Evolutionary conservation across 2,113 vertebrate genomes (phyloP).

Genomic region (Panthera uncia): DNA sequence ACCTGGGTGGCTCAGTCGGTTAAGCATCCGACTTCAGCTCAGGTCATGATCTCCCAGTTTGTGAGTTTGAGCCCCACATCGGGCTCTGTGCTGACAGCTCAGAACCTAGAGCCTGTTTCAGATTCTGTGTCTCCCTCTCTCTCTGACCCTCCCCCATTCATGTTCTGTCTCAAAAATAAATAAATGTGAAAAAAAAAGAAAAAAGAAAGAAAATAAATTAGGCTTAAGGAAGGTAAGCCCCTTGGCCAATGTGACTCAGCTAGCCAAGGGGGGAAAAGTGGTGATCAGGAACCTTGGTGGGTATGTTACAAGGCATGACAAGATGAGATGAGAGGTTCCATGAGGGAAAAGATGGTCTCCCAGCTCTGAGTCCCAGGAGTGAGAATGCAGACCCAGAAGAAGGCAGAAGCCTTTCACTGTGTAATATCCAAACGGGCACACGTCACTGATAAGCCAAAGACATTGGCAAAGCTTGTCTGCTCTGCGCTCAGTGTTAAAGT

Average conservation of each 20-base stretch:
- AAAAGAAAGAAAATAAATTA: not conserved
- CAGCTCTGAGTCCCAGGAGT: constrained; percentile 20
- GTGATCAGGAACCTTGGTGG: not conserved
- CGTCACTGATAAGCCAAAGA: constrained; percentile 79
- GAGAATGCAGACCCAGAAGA: constrained; percentile 56
- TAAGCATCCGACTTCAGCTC: too few relatives aligned
- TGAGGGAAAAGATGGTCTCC: constrained; percentile 54
- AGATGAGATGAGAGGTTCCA: constrained; percentile 12
- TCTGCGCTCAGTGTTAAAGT: constrained; percentile 74
- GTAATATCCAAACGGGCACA: constrained; percentile 74
- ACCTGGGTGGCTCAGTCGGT: too few relatives aligned
- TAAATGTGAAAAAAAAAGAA: too few relatives aligned
- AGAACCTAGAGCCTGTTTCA: too few relatives aligned
- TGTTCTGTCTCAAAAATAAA: too few relatives aligned
- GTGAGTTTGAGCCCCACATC: too few relatives aligned
- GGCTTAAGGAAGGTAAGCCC: not conserved
- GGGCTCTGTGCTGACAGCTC: too few relatives aligned
- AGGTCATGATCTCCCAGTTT: too few relatives aligned
- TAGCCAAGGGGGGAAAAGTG: not conserved
- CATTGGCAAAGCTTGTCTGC: constrained; percentile 70
- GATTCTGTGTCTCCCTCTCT: too few relatives aligned
- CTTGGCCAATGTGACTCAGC: not conserved
- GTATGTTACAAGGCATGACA: not conserved
- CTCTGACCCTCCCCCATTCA: too few relatives aligned
- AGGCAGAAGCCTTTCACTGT: constrained; percentile 55